Evolutionary conservation across 2,888 invertebrate genomes (phyloP).

Genomic region (Microdon myrmicae): DNA sequence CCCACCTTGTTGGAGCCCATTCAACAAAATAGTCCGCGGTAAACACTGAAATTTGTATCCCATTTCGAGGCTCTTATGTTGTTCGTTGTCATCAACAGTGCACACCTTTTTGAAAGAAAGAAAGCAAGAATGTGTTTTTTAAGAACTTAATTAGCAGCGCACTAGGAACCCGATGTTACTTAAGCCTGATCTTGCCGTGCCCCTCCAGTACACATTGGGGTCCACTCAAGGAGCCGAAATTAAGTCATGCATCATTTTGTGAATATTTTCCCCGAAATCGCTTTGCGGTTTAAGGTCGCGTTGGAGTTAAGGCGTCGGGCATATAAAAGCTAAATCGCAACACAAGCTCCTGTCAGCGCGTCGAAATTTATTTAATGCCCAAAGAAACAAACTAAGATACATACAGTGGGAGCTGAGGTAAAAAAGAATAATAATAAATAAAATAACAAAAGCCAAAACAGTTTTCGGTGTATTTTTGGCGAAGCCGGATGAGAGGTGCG

Average conservation of each 20-base stretch:
- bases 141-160: constrained; percentile 46
- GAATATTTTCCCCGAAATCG: constrained; percentile 2
- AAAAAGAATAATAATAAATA: constrained; percentile 11
- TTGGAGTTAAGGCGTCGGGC: constrained; percentile 28
- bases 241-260: constrained; percentile 46
- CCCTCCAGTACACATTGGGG: too few relatives aligned
- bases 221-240: constrained; percentile 36
- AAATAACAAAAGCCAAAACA: constrained; percentile 3
- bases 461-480: too few relatives aligned
- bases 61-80: constrained; percentile 7
- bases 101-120: too few relatives aligned
- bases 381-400: constrained; percentile 15
- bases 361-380: constrained; percentile 45
- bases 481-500: constrained; percentile 19
- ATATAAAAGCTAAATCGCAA: constrained; percentile 45
- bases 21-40: constrained; percentile 40
- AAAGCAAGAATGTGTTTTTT: too few relatives aligned
- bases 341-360: constrained; percentile 48
- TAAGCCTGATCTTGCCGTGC: too few relatives aligned
- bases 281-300: constrained; percentile 33
- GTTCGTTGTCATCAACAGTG: constrained; percentile 40
- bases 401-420: background rate
- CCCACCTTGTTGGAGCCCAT: constrained; percentile 34
- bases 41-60: constrained; percentile 29
- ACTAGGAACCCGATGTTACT: too few relatives aligned